These are phyloP conservation scores for Meloidogyne chitwoodi DNA, from an alignment of 1,140 invertebrate species.

Conservation along the genomic window DNA sequence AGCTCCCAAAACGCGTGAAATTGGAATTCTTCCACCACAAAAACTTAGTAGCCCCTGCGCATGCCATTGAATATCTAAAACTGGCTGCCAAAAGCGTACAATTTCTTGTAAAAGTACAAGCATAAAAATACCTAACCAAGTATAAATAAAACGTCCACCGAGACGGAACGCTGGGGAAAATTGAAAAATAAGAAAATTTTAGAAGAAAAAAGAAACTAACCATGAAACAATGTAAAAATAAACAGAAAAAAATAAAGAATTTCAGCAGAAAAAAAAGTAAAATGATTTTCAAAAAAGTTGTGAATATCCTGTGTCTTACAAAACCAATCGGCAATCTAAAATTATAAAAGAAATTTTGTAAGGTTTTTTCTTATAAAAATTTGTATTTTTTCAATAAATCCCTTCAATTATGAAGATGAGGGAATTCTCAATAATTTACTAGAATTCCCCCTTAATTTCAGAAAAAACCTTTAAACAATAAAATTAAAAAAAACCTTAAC, in stretches of 20 bases:
- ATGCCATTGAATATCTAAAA: conserved; percentile 58
- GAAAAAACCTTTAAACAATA: background rate
- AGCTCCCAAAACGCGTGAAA: conserved; percentile 54
- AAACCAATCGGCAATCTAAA: conserved; percentile 62
- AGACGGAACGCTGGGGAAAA: conserved; percentile 48
- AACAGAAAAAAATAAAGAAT: conserved; percentile 59
- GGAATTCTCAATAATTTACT: too few species aligned
- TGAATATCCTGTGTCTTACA: conserved; percentile 59
- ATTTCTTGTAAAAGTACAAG: conserved; percentile 50
- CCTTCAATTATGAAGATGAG: too few species aligned
- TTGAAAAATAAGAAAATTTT: background rate
- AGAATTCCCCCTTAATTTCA: background rate
- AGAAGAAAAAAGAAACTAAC: conserved; percentile 45
- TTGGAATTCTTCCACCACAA: conserved; percentile 53
- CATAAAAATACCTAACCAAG: conserved; percentile 57
- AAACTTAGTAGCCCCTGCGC: conserved; percentile 57
- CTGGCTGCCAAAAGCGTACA: conserved; percentile 45
- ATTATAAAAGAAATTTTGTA: conserved; percentile 20
- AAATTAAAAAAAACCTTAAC: conserved; percentile 35
- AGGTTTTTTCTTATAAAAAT: too few species aligned
- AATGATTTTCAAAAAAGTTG: conserved; percentile 61
- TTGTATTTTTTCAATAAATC: too few species aligned
- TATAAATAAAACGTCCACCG: conserved; percentile 49
- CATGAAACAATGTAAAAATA: conserved; percentile 61
- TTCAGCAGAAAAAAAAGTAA: conserved; percentile 60